Conservation (phyloP, 2,888 invertebrate species). For the Onchidella celtica region DNA sequence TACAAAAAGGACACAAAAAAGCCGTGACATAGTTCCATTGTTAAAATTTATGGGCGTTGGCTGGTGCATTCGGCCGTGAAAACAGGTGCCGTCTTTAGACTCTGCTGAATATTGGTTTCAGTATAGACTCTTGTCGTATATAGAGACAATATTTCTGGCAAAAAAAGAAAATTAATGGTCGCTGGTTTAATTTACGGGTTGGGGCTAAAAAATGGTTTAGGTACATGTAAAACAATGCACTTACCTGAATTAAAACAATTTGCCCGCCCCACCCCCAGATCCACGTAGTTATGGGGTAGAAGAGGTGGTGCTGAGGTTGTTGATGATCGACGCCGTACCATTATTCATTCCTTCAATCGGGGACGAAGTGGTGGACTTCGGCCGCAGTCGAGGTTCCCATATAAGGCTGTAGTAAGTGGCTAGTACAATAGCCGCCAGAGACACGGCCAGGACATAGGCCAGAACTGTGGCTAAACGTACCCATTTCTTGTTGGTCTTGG, state of each 20-base stretch:
- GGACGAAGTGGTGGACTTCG: constrained; percentile 55
- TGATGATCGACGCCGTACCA: too few relatives aligned
- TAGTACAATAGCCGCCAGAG: constrained; percentile 94
- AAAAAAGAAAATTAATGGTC: background rate
- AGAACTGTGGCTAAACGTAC: constrained; percentile 95
- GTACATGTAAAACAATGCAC: background rate
- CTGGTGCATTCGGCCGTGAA: too few relatives aligned
- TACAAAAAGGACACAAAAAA: too few relatives aligned
- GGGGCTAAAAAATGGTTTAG: background rate
- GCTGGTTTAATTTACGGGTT: background rate
- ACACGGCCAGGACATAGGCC: constrained; percentile 96
- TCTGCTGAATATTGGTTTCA: background rate
- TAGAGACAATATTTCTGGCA: background rate
- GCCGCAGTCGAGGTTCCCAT: constrained; percentile 88
- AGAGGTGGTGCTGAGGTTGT: constrained; percentile 6
- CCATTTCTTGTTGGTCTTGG: constrained; percentile 86
- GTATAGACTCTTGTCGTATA: background rate
- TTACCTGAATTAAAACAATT: background rate
- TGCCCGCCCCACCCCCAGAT: background rate
- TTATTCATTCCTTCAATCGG: background rate
- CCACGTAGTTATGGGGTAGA: background rate
- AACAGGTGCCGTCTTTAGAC: background rate
- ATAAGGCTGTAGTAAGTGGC: constrained; percentile 96
- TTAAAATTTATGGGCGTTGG: too few relatives aligned
- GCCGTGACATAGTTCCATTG: too few relatives aligned